Conservation (phyloP, 2,888 invertebrate species). For the Antheraea assamensis region DNA sequence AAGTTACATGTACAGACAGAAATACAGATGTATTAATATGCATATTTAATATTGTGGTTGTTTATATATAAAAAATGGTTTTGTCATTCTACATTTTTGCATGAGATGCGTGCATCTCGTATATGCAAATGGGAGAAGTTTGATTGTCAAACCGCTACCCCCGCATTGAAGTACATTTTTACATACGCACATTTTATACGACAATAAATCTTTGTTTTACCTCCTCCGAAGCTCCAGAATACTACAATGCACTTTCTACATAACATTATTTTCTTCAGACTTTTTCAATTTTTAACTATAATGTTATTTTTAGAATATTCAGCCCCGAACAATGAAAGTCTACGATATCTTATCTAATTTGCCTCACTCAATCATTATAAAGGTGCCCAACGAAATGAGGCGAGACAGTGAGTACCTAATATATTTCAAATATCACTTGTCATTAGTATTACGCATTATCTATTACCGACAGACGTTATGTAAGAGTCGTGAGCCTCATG, state of each 20-base stretch:
- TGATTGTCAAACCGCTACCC: too few species aligned
- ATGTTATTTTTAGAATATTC: not conserved
- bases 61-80: too few species aligned
- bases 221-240: not conserved
- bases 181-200: not conserved
- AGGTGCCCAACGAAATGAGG: conserved; percentile 52
- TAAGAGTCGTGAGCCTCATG: conserved; percentile 64
- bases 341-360: conserved; percentile 70
- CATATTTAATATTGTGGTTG: too few species aligned
- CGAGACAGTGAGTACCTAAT: conserved; percentile 62
- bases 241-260: not conserved
- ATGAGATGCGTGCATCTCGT: not conserved
- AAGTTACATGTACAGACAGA: too few species aligned
- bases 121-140: too few species aligned
- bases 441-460: conserved; percentile 77
- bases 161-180: not conserved
- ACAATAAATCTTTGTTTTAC: not conserved
- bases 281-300: not conserved
- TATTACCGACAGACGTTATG: conserved; percentile 64
- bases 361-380: conserved; percentile 69
- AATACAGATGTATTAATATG: too few species aligned
- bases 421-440: conserved; percentile 75
- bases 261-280: not conserved
- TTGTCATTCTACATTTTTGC: not conserved
- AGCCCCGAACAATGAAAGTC: conserved; percentile 72